Base-by-base conservation (phyloP, 2,113 vertebrate species). In the Hypomesus transpacificus region DNA sequence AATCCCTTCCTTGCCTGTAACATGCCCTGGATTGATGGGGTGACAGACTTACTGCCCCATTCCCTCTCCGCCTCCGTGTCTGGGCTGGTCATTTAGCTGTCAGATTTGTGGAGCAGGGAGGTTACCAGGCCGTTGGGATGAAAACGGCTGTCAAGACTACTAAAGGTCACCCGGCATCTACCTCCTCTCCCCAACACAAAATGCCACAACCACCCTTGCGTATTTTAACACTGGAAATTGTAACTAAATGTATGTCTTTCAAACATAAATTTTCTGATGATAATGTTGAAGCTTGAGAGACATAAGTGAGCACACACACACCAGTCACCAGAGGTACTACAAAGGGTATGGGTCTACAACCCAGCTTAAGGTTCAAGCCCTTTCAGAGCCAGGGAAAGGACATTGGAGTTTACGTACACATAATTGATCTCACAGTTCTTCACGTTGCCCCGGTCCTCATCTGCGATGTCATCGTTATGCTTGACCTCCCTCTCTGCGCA, bases 381-480 rank as follows among this genome's bases (percentile, higher is more conserved):
- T 46, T 46, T 46, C 39, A 46, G 39, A 46, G 31, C 4, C 39
- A 46, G 2, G 7, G 9, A 46, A 9, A 46, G 39, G 9, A 11
- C 2, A 9, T 46, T 2, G 9, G 9, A 7, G 39, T 46, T 46
- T 80, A 97, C 97, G 0, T 92, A 99, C 97, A 99, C 96, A 0
- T 99, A 99, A 86, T 94, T 98, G 88, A 98, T 77, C 93, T 99
- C 97, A 80, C 96, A 99, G 63, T 92, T 94, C 80, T 97, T 98
- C 76, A 99, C 95, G 0, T 96, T 96, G 77, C 97, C 96, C 81
- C 95, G 89, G 88, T 99, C 97, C 87, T 99, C 97, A 50, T 97
- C 95, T 18, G 95, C 91, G 75, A 99, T 89, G 69, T 96, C 94
- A 72, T 99, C 95, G 77, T 94, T 96, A 76, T 75, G 91, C 87